phyloP scores from a whole-genome alignment of 2,797 vertebrate species.

The Notamacropus eugenii region DNA sequence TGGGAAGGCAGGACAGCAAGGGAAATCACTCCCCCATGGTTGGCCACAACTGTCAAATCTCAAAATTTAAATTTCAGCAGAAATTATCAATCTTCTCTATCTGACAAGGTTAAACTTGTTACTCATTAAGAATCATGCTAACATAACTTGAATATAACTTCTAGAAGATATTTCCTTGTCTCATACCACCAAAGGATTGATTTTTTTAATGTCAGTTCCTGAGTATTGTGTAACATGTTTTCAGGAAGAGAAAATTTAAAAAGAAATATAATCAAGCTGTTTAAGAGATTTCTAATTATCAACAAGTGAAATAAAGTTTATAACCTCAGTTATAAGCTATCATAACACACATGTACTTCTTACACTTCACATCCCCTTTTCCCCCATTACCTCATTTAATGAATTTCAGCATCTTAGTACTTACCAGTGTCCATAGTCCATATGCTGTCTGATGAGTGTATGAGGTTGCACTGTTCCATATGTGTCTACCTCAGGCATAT shows the following conservation, averaged over 20 bases:
- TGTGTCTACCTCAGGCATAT: conserved; percentile 94
- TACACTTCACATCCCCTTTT: neutral
- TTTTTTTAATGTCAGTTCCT: neutral
- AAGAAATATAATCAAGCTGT: neutral
- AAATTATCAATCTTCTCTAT: neutral
- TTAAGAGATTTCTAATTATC: neutral
- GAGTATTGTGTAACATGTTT: neutral
- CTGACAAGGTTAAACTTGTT: neutral
- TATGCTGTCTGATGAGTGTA: conserved; percentile 94
- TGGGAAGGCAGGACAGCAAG: neutral
- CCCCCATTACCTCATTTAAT: neutral
- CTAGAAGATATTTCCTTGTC: neutral
- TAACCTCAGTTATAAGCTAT: neutral
- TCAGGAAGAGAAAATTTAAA: neutral
- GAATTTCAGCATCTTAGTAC: neutral
- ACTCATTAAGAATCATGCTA: neutral
- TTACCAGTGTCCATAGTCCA: conserved; percentile 97
- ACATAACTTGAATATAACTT: neutral
- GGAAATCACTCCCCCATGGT: neutral
- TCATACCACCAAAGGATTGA: neutral
- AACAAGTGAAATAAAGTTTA: neutral
- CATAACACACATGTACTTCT: neutral
- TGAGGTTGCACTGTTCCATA: conserved; percentile 97
- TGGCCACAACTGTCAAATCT: neutral
- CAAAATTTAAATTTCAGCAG: neutral